Evolutionary conservation across 2,888 invertebrate genomes (phyloP), one percentile per base, ranked within the genome.

Genomic region (Ditula angustiorana): DNA sequence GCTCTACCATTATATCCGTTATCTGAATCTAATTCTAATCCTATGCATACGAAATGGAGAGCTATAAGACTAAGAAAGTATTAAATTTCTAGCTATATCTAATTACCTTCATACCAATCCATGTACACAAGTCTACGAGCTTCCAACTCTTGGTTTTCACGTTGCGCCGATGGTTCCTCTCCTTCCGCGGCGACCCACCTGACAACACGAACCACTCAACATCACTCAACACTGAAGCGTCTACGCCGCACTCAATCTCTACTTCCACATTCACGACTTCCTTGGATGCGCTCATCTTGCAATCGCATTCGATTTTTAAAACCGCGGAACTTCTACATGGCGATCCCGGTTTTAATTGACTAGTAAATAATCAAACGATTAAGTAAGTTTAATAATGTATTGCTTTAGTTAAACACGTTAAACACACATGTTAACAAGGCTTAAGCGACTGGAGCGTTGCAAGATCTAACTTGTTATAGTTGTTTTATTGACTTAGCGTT

Each of bases 31-130:
- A n/a, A n/a, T n/a, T n/a, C n/a, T n/a, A n/a, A n/a, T n/a, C n/a
- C n/a, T n/a, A n/a, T n/a, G n/a, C n/a, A n/a, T n/a, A n/a, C n/a
- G n/a, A n/a, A n/a, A n/a, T n/a, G n/a, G n/a, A n/a, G n/a, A n/a
- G n/a, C n/a, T n/a, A n/a, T n/a, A n/a, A n/a, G n/a, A n/a, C n/a
- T n/a, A n/a, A n/a, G n/a, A n/a, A n/a, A n/a, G n/a, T n/a, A n/a
- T n/a, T n/a, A n/a, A n/a, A n/a, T n/a, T n/a, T n/a, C n/a, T n/a
- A n/a, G n/a, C n/a, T n/a, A n/a, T n/a, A n/a, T n/a, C n/a, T n/a
- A n/a, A n/a, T 66, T 79, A 91, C 92, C 89, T 92, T 92, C 77
- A 78, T 86, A 30, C 92, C 92, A 55, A 92, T 86, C 92, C 92
- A 92, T 10, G 88, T 73, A 68, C 90, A 92, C 11, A 92, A 74